Base-by-base conservation (phyloP, 2,797 vertebrate species). In the Dicrostonyx torquatus region DNA sequence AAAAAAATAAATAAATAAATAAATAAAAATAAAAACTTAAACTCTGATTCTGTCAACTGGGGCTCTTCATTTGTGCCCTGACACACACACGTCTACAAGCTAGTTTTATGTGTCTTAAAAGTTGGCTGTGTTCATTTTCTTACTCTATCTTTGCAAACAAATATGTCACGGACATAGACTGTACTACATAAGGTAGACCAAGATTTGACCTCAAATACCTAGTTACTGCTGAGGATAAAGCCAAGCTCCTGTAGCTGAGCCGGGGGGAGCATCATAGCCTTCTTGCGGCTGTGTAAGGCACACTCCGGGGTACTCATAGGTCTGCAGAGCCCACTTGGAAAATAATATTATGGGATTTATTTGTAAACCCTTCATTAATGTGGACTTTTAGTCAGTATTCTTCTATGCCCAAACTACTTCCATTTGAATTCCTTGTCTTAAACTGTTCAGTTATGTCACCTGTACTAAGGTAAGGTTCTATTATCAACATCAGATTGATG, bases 111-210 rank as follows among this genome's bases (percentile, higher is more conserved):
- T 6, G 22, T 50, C 66, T 91, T 75, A 55, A 87, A 68, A 55
- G n/a, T 62, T 26, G 86, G 5, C n/a, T 70, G 22, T 90, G 79
- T 29, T 95, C 4, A 6, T 85, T 83, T 29, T 91, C 22, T 82
- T 91, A 87, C n/a, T 84, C 94, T 85, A 55, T 84, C 84, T 90
- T 92, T 43, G 37, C 60, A 94, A 91, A 78, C 13, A 95, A 45
- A 77, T 40, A 40, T 34, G 6, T 20, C 77, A 94, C 18, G 8
- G 34, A 94, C 58, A 84, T 40, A 76, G 73, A 70, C 66, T 80
- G 40, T 29, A 73, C 34, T 86, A 79, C 18, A 90, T 37, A 58
- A n/a, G 15, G n/a, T 77, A 84, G 48, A 48, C 68, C 11, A 72
- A 88, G n/a, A 50, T 10, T 50, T 87, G 58, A 50, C 53, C 4